phyloP scores from a whole-genome alignment of 92 coral and sea anemone species.

The Porites lobata region DNA sequence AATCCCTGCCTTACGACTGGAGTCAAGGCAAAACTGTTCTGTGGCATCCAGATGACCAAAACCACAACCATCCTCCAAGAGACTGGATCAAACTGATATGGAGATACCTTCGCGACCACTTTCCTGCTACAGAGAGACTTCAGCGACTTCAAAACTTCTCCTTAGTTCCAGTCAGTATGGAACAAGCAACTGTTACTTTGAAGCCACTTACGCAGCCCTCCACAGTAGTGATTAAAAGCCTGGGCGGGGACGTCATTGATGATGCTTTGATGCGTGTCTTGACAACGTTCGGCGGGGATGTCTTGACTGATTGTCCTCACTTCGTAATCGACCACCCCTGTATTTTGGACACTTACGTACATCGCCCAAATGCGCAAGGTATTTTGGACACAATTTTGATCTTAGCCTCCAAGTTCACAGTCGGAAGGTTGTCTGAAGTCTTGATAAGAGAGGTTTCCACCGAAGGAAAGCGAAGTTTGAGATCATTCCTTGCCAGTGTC shows the following conservation, averaged over 20 bases:
- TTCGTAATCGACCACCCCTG: slow-evolving; percentile 49
- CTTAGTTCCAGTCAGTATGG: slow-evolving; percentile 61
- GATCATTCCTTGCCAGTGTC: slow-evolving; percentile 53
- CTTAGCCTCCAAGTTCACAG: neutral
- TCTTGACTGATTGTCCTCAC: slow-evolving; percentile 59
- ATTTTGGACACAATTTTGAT: slow-evolving; percentile 55
- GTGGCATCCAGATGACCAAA: slow-evolving; percentile 66
- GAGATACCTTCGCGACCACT: slow-evolving; percentile 73
- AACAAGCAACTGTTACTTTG: slow-evolving; percentile 42
- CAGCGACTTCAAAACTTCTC: slow-evolving; percentile 64
- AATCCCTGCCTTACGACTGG: slow-evolving; percentile 72
- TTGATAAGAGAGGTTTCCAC: neutral
- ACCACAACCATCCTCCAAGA: slow-evolving; percentile 72
- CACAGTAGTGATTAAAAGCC: slow-evolving; percentile 42
- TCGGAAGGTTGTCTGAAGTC: neutral
- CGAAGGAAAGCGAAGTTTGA: slow-evolving; percentile 42
- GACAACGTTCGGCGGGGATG: slow-evolving; percentile 47
- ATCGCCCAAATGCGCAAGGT: slow-evolving; percentile 63
- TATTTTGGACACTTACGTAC: slow-evolving; percentile 39
- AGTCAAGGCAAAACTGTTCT: slow-evolving; percentile 37
- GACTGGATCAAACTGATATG: slow-evolving; percentile 83
- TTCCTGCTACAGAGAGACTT: slow-evolving; percentile 39
- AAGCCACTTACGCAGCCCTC: slow-evolving; percentile 61
- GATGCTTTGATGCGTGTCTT: slow-evolving; percentile 29
- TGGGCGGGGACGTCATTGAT: slow-evolving; percentile 20